Evolutionary conservation across 1,140 invertebrate species (phyloP).

Genomic region (Lithobius niger): DNA sequence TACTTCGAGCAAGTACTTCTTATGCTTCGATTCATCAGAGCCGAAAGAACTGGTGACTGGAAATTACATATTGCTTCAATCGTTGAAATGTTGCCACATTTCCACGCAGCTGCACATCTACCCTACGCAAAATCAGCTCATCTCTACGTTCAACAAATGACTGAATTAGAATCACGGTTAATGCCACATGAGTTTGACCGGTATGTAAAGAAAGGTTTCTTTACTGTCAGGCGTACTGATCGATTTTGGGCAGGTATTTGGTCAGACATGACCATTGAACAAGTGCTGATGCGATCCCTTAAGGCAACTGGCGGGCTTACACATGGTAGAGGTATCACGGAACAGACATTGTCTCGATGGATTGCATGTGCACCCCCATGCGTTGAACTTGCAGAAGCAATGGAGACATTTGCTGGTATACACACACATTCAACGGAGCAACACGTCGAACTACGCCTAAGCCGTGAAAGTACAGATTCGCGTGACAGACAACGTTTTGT

Average conservation of each 20-base stretch:
- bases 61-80: too few relatives aligned
- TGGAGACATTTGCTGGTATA: too few relatives aligned
- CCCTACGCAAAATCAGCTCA: slow-evolving; percentile 18
- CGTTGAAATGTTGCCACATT: too few relatives aligned
- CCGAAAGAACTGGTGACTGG: slow-evolving; percentile 23
- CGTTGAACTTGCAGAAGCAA: too few relatives aligned
- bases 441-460: too few relatives aligned
- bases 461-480: too few relatives aligned
- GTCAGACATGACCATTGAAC: slow-evolving; percentile 26
- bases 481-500: too few relatives aligned
- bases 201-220: slow-evolving; percentile 14
- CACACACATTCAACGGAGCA: too few relatives aligned
- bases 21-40: slow-evolving; percentile 20
- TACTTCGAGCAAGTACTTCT: background rate
- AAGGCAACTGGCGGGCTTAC: slow-evolving; percentile 24
- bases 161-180: slow-evolving; percentile 4
- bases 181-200: slow-evolving; percentile 14
- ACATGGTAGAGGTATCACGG: slow-evolving; percentile 21
- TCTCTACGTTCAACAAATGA: slow-evolving; percentile 18
- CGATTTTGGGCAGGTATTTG: slow-evolving; percentile 26
- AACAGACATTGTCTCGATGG: slow-evolving; percentile 16
- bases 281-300: slow-evolving; percentile 21
- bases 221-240: slow-evolving; percentile 18
- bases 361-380: too few relatives aligned
- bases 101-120: too few relatives aligned